phyloP scores from a whole-genome alignment of 2,797 vertebrate genomes.

The Rhabdophis nuchalis region DNA sequence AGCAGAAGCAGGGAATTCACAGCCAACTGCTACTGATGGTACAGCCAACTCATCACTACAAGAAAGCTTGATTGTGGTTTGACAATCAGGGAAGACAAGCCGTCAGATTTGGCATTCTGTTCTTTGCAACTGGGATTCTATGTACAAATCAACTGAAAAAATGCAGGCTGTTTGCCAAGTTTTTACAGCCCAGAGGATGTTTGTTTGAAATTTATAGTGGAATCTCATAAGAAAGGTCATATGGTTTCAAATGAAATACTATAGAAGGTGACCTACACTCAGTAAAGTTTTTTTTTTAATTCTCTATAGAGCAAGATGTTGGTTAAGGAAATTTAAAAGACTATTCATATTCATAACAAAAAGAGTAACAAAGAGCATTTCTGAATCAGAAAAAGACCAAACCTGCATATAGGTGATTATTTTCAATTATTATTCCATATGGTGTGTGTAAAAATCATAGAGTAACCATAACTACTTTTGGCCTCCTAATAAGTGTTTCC shows the following conservation, averaged over 20 bases:
- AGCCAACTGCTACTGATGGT: slow-evolving; percentile 39
- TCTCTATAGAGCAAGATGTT: neutral
- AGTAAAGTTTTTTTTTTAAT: neutral
- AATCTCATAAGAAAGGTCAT: neutral
- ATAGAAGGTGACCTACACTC: neutral
- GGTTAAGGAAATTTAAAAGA: neutral
- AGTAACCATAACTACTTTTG: neutral
- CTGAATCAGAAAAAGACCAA: neutral
- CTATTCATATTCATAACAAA: neutral
- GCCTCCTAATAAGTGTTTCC: neutral
- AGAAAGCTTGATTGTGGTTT: slow-evolving; percentile 25
- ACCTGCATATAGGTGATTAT: neutral
- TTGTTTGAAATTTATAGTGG: slow-evolving; percentile 1
- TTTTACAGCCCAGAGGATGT: slow-evolving; percentile 7
- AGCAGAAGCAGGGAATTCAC: slow-evolving; percentile 34
- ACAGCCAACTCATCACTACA: neutral
- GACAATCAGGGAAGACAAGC: slow-evolving; percentile 15
- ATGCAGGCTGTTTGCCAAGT: neutral
- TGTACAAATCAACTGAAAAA: slow-evolving; percentile 22
- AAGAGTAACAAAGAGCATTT: neutral
- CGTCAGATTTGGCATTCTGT: neutral
- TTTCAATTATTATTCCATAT: neutral
- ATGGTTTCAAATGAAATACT: rapidly evolving
- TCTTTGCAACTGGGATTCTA: neutral
- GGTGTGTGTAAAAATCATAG: neutral